A percentile compares a stretch with the other conserved stretches of the same genome.
Conservation (phyloP, 2,888 invertebrate genomes). For the Pseudococcus jackbeardsleyi region DNA sequence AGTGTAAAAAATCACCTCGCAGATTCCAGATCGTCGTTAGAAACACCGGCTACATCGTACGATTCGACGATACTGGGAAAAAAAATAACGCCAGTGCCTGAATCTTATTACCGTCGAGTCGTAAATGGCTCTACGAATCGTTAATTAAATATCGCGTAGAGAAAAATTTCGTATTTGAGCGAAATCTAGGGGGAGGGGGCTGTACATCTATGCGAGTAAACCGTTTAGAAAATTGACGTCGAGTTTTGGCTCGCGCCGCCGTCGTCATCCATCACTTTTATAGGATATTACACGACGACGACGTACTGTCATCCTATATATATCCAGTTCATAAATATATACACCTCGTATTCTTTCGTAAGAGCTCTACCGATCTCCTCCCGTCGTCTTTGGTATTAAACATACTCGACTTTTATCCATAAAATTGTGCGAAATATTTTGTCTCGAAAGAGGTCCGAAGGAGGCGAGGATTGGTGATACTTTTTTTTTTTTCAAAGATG, state of each 20-base stretch:
- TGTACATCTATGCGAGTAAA: background rate
- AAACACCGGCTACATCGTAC: background rate
- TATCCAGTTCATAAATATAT: background rate
- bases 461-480: background rate
- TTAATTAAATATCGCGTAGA: background rate
- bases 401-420: constrained; percentile 34
- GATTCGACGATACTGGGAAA: background rate
- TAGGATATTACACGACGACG: background rate
- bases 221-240: constrained; percentile 25
- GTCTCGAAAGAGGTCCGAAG: background rate
- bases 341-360: background rate
- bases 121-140: background rate
- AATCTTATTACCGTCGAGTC: background rate
- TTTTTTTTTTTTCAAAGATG: constrained; percentile 11
- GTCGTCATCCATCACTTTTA: background rate
- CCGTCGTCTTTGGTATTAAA: background rate
- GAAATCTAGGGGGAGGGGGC: background rate
- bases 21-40: background rate
- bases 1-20: background rate
- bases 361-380: background rate
- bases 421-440: constrained; percentile 1
- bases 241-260: background rate
- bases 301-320: background rate
- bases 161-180: background rate
- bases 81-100: background rate